Percentiles rank a stretch among this genome's conserved stretches.
Conservation (phyloP, 2,113 vertebrate genomes). For the Phasianus colchicus region DNA sequence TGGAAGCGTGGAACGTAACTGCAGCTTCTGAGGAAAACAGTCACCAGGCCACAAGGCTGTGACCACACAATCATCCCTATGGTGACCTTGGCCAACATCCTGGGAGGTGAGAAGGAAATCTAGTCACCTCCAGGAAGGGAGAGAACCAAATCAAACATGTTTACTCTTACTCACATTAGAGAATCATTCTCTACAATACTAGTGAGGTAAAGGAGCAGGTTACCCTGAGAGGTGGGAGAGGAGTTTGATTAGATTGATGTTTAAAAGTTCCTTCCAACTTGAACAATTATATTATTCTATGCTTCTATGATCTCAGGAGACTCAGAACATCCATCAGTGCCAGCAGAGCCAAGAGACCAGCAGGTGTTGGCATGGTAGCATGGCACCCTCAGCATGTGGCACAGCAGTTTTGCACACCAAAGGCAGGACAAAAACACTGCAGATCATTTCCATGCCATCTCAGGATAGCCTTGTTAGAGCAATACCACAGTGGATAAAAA, state of each 20-base stretch:
- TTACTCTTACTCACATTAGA: background rate
- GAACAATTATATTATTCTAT: too few relatives aligned
- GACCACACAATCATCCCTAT: background rate
- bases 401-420: background rate
- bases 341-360: background rate
- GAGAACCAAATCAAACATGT: constrained; percentile 10
- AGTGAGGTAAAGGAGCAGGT: too few relatives aligned
- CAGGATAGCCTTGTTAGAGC: background rate
- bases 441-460: background rate
- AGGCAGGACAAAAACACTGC: background rate
- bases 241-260: too few relatives aligned
- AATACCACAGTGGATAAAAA: background rate
- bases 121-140: background rate
- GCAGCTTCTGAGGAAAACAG: background rate
- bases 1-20: background rate
- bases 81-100: background rate
- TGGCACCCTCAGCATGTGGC: background rate
- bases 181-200: background rate
- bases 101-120: background rate
- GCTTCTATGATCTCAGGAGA: background rate
- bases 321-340: background rate
- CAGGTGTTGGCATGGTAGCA: rapidly evolving
- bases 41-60: background rate
- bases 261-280: too few relatives aligned
- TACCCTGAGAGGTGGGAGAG: too few relatives aligned